Percentiles rank a stretch among this genome's conserved stretches.
phyloP scores from a whole-genome alignment of 2,888 invertebrate genomes.

The Zonitis immaculata region DNA sequence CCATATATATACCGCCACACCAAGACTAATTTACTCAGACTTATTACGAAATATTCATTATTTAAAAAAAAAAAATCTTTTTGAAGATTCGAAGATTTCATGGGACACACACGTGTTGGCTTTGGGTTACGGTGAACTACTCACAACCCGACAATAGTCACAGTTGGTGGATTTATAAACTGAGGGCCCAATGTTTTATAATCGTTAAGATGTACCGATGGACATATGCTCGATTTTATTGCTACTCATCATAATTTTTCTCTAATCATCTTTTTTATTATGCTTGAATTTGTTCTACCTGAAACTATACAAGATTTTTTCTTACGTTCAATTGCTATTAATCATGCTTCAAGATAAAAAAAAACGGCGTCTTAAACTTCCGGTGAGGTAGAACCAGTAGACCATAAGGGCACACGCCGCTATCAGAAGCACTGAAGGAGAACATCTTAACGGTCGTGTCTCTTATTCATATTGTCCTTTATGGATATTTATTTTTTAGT shows the following conservation, averaged over 20 bases:
- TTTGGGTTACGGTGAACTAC: neutral
- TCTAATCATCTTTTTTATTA: neutral
- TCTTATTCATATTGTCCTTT: slow-evolving; percentile 25
- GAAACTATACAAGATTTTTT: neutral
- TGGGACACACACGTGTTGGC: neutral
- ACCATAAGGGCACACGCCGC: slow-evolving; percentile 43
- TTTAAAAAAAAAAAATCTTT: too few species aligned
- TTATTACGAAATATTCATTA: too few species aligned
- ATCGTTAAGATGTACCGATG: neutral
- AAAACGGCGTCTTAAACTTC: slow-evolving; percentile 1
- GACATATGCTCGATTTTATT: neutral
- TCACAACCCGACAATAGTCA: neutral
- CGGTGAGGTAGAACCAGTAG: slow-evolving; percentile 28
- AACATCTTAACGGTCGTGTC: slow-evolving; percentile 47
- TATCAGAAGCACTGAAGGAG: slow-evolving; percentile 42
- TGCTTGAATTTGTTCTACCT: neutral
- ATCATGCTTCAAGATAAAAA: too few species aligned
- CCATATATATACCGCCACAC: slow-evolving; percentile 8
- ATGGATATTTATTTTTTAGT: neutral
- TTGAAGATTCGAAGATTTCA: neutral
- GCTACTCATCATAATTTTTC: neutral
- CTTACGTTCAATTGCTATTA: too few species aligned
- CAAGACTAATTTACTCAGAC: slow-evolving; percentile 42
- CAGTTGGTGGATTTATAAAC: neutral
- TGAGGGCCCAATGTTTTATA: too few species aligned